Evolutionary conservation across 92 coral and sea anemone genomes (phyloP).

Genomic region (Pocillopora grandis): DNA sequence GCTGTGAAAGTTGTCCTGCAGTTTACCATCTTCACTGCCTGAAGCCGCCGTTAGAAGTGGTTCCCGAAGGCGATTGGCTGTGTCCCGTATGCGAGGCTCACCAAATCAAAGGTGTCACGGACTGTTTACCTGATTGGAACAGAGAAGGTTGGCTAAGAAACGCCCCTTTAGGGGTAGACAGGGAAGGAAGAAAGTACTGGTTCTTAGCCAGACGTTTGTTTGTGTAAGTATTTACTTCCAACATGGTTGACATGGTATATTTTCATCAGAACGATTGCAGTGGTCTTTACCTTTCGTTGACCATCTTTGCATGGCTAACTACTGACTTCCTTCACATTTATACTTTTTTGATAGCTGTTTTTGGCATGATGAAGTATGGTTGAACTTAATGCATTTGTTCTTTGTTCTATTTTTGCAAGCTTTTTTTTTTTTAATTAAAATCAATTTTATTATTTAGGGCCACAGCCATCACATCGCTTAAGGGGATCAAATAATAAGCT

Average conservation of each 20-base stretch:
- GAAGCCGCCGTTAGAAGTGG: constrained; percentile 96
- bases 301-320: too few relatives aligned
- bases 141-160: constrained; percentile 89
- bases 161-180: constrained; percentile 90
- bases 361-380: too few relatives aligned
- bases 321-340: not conserved
- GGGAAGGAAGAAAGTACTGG: constrained; percentile 98
- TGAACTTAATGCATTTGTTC: too few relatives aligned
- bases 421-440: too few relatives aligned
- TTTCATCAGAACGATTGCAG: not conserved
- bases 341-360: too few relatives aligned
- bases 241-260: constrained; percentile 1
- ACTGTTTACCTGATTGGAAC: constrained; percentile 83
- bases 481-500: too few relatives aligned
- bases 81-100: constrained; percentile 96
- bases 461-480: too few relatives aligned
- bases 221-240: constrained; percentile 82
- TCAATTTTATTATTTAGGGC: too few relatives aligned
- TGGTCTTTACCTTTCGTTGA: not conserved
- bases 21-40: constrained; percentile 98
- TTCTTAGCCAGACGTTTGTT: constrained; percentile 88
- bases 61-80: constrained; percentile 98
- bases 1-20: constrained; percentile 97
- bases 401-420: too few relatives aligned
- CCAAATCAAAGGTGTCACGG: constrained; percentile 93